Evolutionary conservation across 1,140 invertebrate species (phyloP).

Genomic region (Drosophila chauvacae): DNA sequence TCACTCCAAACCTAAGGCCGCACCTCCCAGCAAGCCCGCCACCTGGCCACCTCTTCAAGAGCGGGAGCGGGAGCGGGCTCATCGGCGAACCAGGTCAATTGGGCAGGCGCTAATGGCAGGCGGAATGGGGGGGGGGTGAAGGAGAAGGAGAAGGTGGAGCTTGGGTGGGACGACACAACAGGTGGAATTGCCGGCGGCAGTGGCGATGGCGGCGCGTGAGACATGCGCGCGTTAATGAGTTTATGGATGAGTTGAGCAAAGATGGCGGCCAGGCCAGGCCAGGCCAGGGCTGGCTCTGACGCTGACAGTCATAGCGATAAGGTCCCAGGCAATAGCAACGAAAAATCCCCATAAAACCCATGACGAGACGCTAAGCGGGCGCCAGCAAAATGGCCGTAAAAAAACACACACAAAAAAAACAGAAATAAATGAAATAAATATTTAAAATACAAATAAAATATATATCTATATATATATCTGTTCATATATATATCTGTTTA

Average conservation of each 20-base stretch:
- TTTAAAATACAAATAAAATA: slow-evolving; percentile 1
- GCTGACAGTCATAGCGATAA: slow-evolving; percentile 29
- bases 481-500: background rate
- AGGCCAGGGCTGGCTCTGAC: slow-evolving; percentile 5
- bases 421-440: slow-evolving; percentile 34
- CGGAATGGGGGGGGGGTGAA: background rate
- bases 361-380: slow-evolving; percentile 63
- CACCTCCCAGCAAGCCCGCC: background rate
- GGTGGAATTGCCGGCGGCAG: slow-evolving; percentile 18
- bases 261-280: slow-evolving; percentile 44
- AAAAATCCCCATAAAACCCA: slow-evolving; percentile 67
- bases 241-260: slow-evolving; percentile 70
- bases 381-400: slow-evolving; percentile 60
- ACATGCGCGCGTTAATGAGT: slow-evolving; percentile 70
- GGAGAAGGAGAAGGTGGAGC: background rate
- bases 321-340: slow-evolving; percentile 31
- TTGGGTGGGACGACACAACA: slow-evolving; percentile 8
- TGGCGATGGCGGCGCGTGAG: slow-evolving; percentile 51
- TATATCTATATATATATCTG: too few relatives aligned
- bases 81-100: slow-evolving; percentile 54
- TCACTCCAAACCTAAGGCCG: background rate
- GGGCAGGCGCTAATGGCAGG: slow-evolving; percentile 47
- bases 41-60: background rate
- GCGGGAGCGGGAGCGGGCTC: background rate
- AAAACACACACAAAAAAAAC: slow-evolving; percentile 23